These are phyloP conservation scores for Sprattus sprattus DNA, from an alignment of 2,113 vertebrate species.

Conservation along the genomic window DNA sequence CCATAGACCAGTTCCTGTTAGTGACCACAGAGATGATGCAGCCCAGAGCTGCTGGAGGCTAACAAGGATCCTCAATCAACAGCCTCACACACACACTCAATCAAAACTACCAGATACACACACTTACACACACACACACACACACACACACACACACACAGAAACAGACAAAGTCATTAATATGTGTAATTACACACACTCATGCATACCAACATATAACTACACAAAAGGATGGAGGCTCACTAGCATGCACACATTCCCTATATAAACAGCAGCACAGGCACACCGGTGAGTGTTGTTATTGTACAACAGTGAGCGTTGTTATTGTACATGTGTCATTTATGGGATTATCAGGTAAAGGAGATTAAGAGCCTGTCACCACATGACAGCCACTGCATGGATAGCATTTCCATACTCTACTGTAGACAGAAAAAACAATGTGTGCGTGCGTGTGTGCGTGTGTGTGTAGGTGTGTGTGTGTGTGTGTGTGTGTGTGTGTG, in stretches of 20 bases:
- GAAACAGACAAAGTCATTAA: neutral
- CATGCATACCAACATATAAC: slow-evolving; percentile 2
- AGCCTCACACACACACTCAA: slow-evolving; percentile 7
- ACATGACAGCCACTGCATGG: neutral
- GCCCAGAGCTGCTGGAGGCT: neutral
- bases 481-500: neutral
- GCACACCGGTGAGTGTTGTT: neutral
- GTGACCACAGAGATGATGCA: neutral
- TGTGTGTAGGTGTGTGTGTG: neutral
- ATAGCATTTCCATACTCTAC: too few species aligned
- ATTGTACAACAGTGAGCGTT: neutral
- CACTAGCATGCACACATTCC: neutral
- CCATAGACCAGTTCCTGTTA: slow-evolving; percentile 43
- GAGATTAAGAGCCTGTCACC: neutral
- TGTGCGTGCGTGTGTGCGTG: neutral
- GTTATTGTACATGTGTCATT: neutral
- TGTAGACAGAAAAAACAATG: neutral
- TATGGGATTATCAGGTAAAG: neutral
- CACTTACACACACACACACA: too few species aligned
- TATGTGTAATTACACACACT: slow-evolving; percentile 23
- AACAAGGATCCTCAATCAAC: neutral
- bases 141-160: neutral
- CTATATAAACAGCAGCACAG: neutral
- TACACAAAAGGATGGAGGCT: neutral
- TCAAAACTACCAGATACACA: neutral